Evolutionary conservation across 2,888 invertebrate species (phyloP).

Genomic region (Mythimna impura): DNA sequence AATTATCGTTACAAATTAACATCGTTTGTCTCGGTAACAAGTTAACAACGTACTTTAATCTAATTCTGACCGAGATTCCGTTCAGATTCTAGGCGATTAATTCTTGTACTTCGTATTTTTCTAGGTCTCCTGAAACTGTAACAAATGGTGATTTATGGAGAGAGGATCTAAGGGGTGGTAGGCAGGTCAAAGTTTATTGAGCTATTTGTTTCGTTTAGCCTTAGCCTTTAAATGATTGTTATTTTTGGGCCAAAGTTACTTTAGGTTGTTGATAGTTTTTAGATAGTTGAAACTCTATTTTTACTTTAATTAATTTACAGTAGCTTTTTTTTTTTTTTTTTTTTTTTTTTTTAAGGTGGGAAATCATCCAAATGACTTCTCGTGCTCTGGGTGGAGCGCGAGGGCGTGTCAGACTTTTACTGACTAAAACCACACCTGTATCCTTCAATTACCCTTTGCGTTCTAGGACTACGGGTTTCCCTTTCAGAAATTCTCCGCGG

Average conservation of each 20-base stretch:
- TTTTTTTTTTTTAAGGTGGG: too few relatives aligned
- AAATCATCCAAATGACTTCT: too few relatives aligned
- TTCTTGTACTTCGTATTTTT: slow-evolving; percentile 61
- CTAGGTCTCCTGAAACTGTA: slow-evolving; percentile 40
- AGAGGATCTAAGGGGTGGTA: slow-evolving; percentile 16
- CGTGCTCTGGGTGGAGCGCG: too few relatives aligned
- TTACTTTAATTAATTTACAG: background rate
- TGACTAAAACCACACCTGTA: too few relatives aligned
- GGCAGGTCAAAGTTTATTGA: slow-evolving; percentile 35
- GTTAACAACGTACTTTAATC: slow-evolving; percentile 60
- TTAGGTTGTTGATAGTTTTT: background rate
- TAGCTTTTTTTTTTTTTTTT: too few relatives aligned
- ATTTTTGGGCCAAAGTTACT: slow-evolving; percentile 6
- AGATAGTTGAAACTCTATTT: too few relatives aligned
- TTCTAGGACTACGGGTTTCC: too few relatives aligned
- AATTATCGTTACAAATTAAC: slow-evolving; percentile 59
- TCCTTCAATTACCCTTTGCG: too few relatives aligned
- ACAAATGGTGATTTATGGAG: slow-evolving; percentile 46
- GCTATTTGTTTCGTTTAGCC: slow-evolving; percentile 37
- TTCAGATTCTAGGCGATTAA: slow-evolving; percentile 59
- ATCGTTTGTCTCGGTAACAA: slow-evolving; percentile 60
- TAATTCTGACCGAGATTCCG: slow-evolving; percentile 58
- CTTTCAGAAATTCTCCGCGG: too few relatives aligned
- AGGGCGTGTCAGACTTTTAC: too few relatives aligned
- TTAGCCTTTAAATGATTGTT: slow-evolving; percentile 28